Conservation (phyloP, 2,797 vertebrate species). For the Myotis myotis region DNA sequence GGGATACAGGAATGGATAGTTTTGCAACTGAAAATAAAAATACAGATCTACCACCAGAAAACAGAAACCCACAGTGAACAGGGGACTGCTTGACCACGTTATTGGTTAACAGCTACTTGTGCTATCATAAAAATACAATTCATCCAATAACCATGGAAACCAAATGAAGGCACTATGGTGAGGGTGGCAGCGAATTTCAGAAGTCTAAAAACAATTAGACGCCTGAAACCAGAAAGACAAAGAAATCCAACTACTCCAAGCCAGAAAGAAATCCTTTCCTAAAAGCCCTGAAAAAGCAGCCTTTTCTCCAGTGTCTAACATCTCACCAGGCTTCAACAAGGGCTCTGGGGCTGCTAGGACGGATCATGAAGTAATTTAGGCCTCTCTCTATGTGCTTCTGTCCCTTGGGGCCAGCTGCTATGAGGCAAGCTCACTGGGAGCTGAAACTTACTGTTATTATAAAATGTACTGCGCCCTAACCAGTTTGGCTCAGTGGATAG, state of each 20-base stretch:
- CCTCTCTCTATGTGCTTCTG: constrained; percentile 22
- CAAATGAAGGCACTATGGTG: constrained; percentile 35
- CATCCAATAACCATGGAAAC: constrained; percentile 74
- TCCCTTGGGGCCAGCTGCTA: constrained; percentile 40
- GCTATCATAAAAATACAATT: constrained; percentile 56
- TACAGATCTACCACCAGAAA: background rate
- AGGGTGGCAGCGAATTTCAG: constrained; percentile 44
- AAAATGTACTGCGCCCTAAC: constrained; percentile 14
- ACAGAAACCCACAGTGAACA: background rate
- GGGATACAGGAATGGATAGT: background rate
- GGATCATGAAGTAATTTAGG: constrained; percentile 44
- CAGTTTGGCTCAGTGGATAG: background rate
- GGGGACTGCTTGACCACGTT: background rate
- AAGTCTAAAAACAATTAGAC: constrained; percentile 46
- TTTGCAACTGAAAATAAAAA: background rate
- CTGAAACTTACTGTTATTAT: constrained; percentile 43
- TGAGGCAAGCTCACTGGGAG: constrained; percentile 41
- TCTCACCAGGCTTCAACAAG: background rate
- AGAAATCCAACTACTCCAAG: constrained; percentile 43
- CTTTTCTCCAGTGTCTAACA: constrained; percentile 50
- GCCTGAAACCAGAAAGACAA: constrained; percentile 54
- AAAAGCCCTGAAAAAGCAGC: constrained; percentile 50
- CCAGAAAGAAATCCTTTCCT: constrained; percentile 56
- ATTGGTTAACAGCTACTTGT: constrained; percentile 25
- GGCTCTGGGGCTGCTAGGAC: background rate